Conservation (phyloP, 2,888 invertebrate genomes). For the Polylopha cassiicola region DNA sequence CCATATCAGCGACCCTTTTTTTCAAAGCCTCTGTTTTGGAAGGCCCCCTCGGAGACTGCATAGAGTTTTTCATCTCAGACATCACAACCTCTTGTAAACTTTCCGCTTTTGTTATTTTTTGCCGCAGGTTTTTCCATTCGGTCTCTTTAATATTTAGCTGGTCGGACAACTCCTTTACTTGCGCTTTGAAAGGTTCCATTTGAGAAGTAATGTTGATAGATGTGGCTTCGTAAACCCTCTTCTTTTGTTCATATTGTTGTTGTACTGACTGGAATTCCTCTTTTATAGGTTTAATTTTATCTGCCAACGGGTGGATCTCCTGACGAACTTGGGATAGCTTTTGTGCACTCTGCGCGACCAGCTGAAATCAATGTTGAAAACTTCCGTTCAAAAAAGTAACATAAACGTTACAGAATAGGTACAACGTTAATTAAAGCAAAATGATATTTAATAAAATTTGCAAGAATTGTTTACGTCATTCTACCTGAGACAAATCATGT, state of each 20-base stretch:
- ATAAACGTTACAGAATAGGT: no score
- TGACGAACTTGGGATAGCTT: conserved; percentile 66
- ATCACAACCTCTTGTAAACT: conserved; percentile 72
- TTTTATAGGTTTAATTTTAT: conserved; percentile 79
- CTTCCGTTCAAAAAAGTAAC: no score
- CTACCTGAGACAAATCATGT: conserved; percentile 70
- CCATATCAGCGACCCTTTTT: conserved; percentile 79
- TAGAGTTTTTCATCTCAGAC: conserved; percentile 70
- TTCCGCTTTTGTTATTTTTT: conserved; percentile 75
- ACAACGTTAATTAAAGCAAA: no score
- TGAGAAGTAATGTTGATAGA: conserved; percentile 74
- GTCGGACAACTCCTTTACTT: conserved; percentile 72
- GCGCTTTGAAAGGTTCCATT: conserved; percentile 75
- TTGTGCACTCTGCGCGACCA: conserved; percentile 80
- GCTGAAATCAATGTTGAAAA: conserved; percentile 64
- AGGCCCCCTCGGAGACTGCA: conserved; percentile 68
- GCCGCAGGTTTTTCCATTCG: conserved; percentile 73
- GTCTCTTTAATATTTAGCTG: conserved; percentile 70
- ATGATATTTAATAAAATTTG: no score
- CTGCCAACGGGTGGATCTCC: conserved; percentile 68
- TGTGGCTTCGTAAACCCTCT: conserved; percentile 81
- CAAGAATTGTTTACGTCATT: no score
- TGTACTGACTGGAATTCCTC: conserved; percentile 80
- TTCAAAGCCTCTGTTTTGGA: conserved; percentile 80
- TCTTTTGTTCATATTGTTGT: conserved; percentile 82